Conservation (phyloP, 2,888 invertebrate genomes). For the Achlya flavicornis region DNA sequence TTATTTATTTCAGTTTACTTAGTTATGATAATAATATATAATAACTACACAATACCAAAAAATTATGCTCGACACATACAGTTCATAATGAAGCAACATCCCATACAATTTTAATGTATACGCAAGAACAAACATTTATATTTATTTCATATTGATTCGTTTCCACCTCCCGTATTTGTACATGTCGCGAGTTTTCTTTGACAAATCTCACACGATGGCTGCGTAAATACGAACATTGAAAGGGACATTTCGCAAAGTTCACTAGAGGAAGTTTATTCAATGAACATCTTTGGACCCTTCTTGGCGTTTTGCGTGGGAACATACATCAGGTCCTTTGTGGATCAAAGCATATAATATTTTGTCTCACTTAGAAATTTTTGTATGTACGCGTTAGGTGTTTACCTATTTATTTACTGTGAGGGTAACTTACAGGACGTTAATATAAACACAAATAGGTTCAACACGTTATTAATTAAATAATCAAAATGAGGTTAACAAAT, state of each 20-base stretch:
- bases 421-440: too few species aligned
- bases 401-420: neutral
- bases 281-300: slow-evolving; percentile 33
- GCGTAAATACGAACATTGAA: slow-evolving; percentile 53
- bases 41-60: too few species aligned
- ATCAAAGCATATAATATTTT: slow-evolving; percentile 33
- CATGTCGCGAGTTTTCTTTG: slow-evolving; percentile 58
- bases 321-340: slow-evolving; percentile 31
- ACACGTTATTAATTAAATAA: too few species aligned
- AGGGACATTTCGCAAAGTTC: slow-evolving; percentile 40
- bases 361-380: slow-evolving; percentile 29
- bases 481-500: too few species aligned
- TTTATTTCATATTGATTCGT: slow-evolving; percentile 37
- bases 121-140: slow-evolving; percentile 36
- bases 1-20: too few species aligned
- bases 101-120: slow-evolving; percentile 28
- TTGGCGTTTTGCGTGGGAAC: slow-evolving; percentile 29
- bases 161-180: slow-evolving; percentile 53
- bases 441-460: too few species aligned
- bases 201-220: slow-evolving; percentile 60
- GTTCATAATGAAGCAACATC: slow-evolving; percentile 1
- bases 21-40: too few species aligned
- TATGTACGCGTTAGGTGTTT: slow-evolving; percentile 17
- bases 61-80: too few species aligned
- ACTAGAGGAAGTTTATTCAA: slow-evolving; percentile 48